These are phyloP conservation scores for Aulostomus chinensis DNA, from an alignment of 2,797 vertebrate species.

Conservation along the genomic window DNA sequence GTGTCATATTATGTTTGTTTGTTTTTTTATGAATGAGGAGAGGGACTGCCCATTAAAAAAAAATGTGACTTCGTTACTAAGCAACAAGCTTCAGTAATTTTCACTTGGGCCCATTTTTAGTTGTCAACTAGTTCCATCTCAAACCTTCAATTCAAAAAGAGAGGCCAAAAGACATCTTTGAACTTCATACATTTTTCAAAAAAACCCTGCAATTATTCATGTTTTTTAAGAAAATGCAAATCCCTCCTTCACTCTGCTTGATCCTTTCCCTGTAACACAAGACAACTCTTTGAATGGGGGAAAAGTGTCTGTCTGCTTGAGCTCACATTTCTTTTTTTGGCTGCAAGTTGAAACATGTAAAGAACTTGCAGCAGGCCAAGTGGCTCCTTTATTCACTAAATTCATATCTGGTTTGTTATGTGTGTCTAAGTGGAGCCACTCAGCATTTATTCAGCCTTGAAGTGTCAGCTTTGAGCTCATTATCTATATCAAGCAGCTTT, in stretches of 20 bases:
- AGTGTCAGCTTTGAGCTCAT: conserved; percentile 11
- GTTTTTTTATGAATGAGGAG: conserved; percentile 59
- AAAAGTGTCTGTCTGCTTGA: too few relatives aligned
- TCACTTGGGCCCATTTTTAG: too few relatives aligned
- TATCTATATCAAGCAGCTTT: conserved; percentile 21
- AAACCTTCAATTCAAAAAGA: conserved; percentile 14
- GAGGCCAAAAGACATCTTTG: conserved; percentile 8
- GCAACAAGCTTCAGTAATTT: conserved; percentile 61
- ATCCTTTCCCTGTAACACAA: neutral
- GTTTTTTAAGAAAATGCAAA: conserved; percentile 8
- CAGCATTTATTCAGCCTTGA: neutral
- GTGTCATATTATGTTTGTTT: conserved; percentile 19
- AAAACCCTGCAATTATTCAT: conserved; percentile 12
- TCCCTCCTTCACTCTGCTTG: neutral
- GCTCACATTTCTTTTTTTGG: neutral
- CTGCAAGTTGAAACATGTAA: neutral
- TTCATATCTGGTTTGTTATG: conserved; percentile 9
- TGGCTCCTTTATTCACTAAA: conserved; percentile 3
- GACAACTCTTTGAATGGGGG: too few relatives aligned
- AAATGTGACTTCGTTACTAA: conserved; percentile 65
- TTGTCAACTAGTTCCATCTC: conserved; percentile 18
- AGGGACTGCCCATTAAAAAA: conserved; percentile 33
- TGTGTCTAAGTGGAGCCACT: conserved; percentile 10
- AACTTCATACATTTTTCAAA: neutral
- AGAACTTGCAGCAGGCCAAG: neutral